These are phyloP conservation scores for Ferdinandea cuprea DNA, from an alignment of 2,888 invertebrate species.

Conservation along the genomic window DNA sequence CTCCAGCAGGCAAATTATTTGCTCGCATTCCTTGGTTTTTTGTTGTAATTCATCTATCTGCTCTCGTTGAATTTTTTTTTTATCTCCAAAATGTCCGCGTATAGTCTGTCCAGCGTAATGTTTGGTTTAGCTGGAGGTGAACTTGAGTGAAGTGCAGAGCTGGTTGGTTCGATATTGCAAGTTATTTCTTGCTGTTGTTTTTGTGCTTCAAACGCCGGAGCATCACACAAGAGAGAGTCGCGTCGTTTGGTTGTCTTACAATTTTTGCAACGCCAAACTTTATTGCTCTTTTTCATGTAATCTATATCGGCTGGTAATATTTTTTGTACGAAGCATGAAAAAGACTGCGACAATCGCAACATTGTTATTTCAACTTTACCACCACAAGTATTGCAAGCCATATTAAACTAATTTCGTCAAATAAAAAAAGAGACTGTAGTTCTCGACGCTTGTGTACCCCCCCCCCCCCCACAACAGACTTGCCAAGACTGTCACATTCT, in stretches of 20 bases:
- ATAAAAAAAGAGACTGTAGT: not conserved
- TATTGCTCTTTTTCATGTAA: slow-evolving; percentile 16
- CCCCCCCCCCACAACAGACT: not conserved
- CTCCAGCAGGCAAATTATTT: not conserved
- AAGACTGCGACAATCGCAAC: slow-evolving; percentile 13
- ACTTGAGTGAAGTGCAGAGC: not conserved
- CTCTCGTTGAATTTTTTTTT: slow-evolving; percentile 7
- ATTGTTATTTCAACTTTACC: slow-evolving; percentile 8
- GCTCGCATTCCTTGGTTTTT: slow-evolving; percentile 3
- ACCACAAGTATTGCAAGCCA: slow-evolving; percentile 2
- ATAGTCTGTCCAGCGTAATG: not conserved
- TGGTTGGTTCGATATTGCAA: not conserved
- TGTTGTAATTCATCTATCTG: slow-evolving; percentile 4
- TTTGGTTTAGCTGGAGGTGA: not conserved
- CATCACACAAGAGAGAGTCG: slow-evolving; percentile 5
- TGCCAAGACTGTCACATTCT: not conserved
- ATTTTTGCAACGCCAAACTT: slow-evolving; percentile 5
- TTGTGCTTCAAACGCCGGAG: not conserved
- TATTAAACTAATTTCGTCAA: not conserved
- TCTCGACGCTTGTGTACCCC: not conserved
- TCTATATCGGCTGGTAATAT: slow-evolving; percentile 11
- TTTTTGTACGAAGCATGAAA: slow-evolving; percentile 4
- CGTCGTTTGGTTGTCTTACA: slow-evolving; percentile 16
- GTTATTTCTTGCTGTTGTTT: not conserved
- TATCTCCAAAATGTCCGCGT: not conserved